Evolutionary conservation across 2,113 vertebrate species (phyloP).

Genomic region (Ranitomeya imitator): DNA sequence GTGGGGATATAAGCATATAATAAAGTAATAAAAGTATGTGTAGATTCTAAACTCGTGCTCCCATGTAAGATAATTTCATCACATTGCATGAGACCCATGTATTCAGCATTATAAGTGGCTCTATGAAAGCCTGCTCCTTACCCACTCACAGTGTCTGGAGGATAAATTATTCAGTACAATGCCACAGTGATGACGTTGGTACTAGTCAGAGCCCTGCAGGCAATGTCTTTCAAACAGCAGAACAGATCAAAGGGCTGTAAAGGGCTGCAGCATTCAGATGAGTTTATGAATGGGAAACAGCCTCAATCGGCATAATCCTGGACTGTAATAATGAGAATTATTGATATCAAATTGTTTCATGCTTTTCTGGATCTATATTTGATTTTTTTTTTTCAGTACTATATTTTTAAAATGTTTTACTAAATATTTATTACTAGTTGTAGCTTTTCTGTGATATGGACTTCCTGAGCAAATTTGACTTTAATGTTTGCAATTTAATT

Average conservation of each 20-base stretch:
- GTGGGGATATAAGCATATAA: background rate
- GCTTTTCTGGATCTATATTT: too few relatives aligned
- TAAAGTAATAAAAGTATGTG: background rate
- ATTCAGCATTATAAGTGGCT: background rate
- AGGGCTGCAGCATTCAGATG: background rate
- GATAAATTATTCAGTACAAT: slow-evolving; percentile 29
- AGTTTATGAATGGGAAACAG: slow-evolving; percentile 3
- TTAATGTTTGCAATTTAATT: too few relatives aligned
- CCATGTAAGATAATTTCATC: background rate
- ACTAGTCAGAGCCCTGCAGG: slow-evolving; percentile 29
- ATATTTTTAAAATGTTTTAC: too few relatives aligned
- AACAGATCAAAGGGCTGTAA: background rate
- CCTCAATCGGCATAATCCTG: background rate
- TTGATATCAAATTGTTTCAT: background rate
- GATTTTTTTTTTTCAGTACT: too few relatives aligned
- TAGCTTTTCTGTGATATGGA: too few relatives aligned
- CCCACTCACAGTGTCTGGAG: background rate
- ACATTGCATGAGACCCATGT: background rate
- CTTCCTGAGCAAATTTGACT: too few relatives aligned
- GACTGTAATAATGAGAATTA: background rate
- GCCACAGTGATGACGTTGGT: background rate
- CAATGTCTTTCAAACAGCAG: slow-evolving; percentile 27
- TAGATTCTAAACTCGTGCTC: background rate
- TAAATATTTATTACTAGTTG: too few relatives aligned
- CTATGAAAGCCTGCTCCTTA: background rate